Base-by-base conservation (phyloP, 2,797 vertebrate genomes). In the Zenarchopterus dispar region DNA sequence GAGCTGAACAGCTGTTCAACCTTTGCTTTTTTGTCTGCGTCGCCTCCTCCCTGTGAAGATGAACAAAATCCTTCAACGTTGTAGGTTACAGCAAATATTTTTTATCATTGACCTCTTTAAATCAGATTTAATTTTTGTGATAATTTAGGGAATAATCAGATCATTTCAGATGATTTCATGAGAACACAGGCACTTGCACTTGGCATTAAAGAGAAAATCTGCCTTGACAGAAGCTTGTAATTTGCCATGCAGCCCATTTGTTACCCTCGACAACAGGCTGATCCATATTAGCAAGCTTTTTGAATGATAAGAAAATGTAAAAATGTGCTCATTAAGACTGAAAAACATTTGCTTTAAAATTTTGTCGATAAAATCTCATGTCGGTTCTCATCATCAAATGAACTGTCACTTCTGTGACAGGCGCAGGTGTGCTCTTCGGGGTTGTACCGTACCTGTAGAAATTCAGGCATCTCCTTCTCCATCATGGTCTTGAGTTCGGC, bases 391-490 rank as follows among this genome's bases (percentile, higher is more conserved):
- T 23, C 10, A 19, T 3, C 2, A 46, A 11, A 28, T 22, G 5
- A 24, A 48, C 16, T 11, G 13, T 28, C 6, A 23, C 11, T 4
- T 24, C 17, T 21, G 15, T 1, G 4, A 2, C 1, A 18, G 7
- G 21, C 21, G 15, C 6, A 47, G 26, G 9, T 10, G 4, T 39
- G 16, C 6, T 51, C 19, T 1, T 9, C 19, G 13, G 2, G 18
- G 21, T 8, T 23, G 10, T 31, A 47, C 21, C 0, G 18, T 90
- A 94, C 94, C 93, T 81, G 44, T 1, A 93, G 55, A 57, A 94
- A 81, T 21, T 65, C 79, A 0, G 93, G 93, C 6, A 95, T 57
- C 70, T 94, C 92, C 16, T 82, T 93, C 83, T 93, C 80, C 75
- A 94, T 21, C 33, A 94, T 36, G 0, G 7, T 53, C 88, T 85